Evolutionary conservation across 2,888 invertebrate species (phyloP), one percentile per base, ranked within the genome.

Genomic region (Neoaliturus tenellus): DNA sequence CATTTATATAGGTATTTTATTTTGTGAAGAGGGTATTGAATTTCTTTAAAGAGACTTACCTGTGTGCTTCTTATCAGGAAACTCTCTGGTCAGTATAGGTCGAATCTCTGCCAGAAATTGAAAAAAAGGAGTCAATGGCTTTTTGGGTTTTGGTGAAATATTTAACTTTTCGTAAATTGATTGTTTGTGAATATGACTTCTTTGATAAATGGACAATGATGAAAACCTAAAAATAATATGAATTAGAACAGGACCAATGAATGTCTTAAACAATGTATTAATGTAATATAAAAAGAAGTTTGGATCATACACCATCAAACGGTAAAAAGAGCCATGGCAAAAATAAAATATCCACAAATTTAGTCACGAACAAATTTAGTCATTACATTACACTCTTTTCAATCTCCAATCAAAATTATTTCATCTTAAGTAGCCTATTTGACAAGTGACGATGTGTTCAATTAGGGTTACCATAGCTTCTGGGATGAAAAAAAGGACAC

Each of bases 121-220:
- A n/a, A 75, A 44, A 48, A 25, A 75, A 5, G 75, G 75, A 48
- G 25, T 44, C 25, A 75, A 14, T 28, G 75, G 75, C 17, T 48
- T 75, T 28, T 75, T 75, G 10, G 75, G 75, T 44, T 75, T 75
- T 10, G 41, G 44, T 8, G 75, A 41, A 14, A 75, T 1, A 17
- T 75, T 75, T 5, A 75, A 28, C 75, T 75, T 75, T 14, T 75
- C 75, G 48, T 75, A 75, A n/a, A 75, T 8, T 14, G 28, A 39
- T 44, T 75, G 75, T 25, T 48, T 75, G 75, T 75, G 75, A 28
- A 41, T 28, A 44, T n/a, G 17, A 75, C 75, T 25, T 75, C 5
- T 75, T 44, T 75, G 75, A 23, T 44, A 12, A 23, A 28, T 12
- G 20, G 2, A 69, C 23, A 69, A 12, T 20, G 39, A n/a, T 23